Evolutionary conservation across 1,140 invertebrate genomes (phyloP).

Genomic region (Nasonia giraulti): DNA sequence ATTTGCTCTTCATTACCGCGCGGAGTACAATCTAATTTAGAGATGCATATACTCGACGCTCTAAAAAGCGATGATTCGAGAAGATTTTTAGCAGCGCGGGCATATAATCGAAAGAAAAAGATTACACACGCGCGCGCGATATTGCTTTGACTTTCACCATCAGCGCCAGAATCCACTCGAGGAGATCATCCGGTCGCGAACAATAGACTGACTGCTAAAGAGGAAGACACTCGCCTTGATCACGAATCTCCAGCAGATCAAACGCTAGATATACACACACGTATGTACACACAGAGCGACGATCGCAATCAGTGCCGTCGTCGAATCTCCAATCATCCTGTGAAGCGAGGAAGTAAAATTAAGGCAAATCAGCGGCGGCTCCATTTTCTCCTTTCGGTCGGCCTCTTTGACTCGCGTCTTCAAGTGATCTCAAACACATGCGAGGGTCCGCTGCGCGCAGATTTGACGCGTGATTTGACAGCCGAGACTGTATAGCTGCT

Average conservation of each 20-base stretch:
- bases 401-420: slow-evolving; percentile 21
- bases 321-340: neutral
- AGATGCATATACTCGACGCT: neutral
- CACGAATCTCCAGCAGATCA: neutral
- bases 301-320: slow-evolving; percentile 40
- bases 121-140: neutral
- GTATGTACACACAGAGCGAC: neutral
- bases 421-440: slow-evolving; percentile 35
- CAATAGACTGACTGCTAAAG: slow-evolving; percentile 9
- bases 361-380: slow-evolving; percentile 2
- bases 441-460: neutral
- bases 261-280: neutral
- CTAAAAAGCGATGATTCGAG: neutral
- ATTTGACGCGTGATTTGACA: slow-evolving; percentile 33
- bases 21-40: neutral
- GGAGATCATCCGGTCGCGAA: slow-evolving; percentile 11
- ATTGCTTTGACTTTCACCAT: neutral
- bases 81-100: neutral
- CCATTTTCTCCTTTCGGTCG: neutral
- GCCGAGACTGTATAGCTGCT: neutral
- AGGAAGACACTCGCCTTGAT: slow-evolving; percentile 21
- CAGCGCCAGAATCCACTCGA: neutral
- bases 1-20: too few species aligned
- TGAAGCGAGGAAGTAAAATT: slow-evolving; percentile 16
- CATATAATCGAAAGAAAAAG: neutral